These are phyloP conservation scores for Bradypodion ventrale DNA, from an alignment of 2,797 vertebrate species.

Conservation along the genomic window DNA sequence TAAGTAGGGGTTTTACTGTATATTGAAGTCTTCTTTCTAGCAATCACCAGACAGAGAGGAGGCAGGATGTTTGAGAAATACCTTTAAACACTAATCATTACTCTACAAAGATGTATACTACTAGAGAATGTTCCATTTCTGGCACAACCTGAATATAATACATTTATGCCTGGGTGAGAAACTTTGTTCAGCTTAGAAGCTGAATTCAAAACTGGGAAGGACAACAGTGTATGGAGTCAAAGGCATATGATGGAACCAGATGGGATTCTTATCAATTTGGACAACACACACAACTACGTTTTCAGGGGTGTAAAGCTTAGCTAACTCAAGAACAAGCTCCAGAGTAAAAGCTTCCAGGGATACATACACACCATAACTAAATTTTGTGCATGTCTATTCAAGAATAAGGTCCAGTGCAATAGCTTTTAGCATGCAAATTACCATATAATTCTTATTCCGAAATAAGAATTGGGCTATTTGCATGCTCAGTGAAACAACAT, in stretches of 20 bases:
- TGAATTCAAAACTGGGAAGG: not conserved
- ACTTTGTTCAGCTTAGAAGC: not conserved
- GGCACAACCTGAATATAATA: not conserved
- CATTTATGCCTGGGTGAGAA: conserved; percentile 22
- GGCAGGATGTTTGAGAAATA: not conserved
- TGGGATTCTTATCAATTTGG: not conserved
- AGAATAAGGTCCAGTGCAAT: too few relatives aligned
- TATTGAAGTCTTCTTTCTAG: not conserved
- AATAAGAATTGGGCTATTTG: too few relatives aligned
- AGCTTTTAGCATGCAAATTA: not conserved
- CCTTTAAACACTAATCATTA: not conserved
- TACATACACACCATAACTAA: too few relatives aligned
- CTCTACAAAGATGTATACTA: not conserved
- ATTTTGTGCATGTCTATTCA: too few relatives aligned
- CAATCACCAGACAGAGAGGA: not conserved
- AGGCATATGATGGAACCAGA: too few relatives aligned
- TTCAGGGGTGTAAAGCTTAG: not conserved
- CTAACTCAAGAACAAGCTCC: not conserved
- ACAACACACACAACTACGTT: not conserved
- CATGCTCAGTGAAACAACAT: not conserved
- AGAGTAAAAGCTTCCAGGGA: not conserved
- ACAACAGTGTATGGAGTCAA: not conserved
- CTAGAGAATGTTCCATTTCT: not conserved
- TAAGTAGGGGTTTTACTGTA: too few relatives aligned
- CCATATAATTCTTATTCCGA: not conserved